A percentile compares a stretch with the other conserved stretches of the same genome.
Evolutionary conservation across 1,140 invertebrate species (phyloP).

Genomic region (Delia radicum): DNA sequence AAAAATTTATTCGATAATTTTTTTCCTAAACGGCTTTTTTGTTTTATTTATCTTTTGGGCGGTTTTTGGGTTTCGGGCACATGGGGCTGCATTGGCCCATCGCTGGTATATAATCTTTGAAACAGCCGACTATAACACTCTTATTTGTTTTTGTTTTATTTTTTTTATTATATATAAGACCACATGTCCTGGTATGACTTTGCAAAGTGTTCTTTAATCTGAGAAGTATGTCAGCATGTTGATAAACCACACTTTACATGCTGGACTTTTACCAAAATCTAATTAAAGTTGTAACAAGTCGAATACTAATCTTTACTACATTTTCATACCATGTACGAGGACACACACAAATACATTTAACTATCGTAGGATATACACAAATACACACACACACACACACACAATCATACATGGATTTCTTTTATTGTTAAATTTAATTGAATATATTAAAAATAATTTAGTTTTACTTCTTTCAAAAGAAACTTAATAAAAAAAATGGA

Average conservation of each 20-base stretch:
- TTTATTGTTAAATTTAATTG: not conserved
- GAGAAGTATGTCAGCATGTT: not conserved
- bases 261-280: constrained; percentile 4
- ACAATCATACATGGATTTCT: no score
- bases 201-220: not conserved
- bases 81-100: no score
- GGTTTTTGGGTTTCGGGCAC: no score
- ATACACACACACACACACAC: not conserved
- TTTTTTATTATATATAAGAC: not conserved
- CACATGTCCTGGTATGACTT: not conserved
- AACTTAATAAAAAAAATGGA: no score
- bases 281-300: constrained; percentile 4
- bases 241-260: constrained; percentile 4
- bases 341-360: no score
- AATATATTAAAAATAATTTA: constrained; percentile 3
- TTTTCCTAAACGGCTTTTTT: no score
- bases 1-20: no score
- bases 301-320: not conserved
- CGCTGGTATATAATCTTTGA: no score
- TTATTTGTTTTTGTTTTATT: not conserved
- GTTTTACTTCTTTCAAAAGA: not conserved
- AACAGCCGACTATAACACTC: no score
- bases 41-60: no score
- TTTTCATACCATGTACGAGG: not conserved
- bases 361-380: not conserved